Conservation (phyloP, 64 coral and sea anemone genomes). For the Dendrophyllia cribrosa region DNA sequence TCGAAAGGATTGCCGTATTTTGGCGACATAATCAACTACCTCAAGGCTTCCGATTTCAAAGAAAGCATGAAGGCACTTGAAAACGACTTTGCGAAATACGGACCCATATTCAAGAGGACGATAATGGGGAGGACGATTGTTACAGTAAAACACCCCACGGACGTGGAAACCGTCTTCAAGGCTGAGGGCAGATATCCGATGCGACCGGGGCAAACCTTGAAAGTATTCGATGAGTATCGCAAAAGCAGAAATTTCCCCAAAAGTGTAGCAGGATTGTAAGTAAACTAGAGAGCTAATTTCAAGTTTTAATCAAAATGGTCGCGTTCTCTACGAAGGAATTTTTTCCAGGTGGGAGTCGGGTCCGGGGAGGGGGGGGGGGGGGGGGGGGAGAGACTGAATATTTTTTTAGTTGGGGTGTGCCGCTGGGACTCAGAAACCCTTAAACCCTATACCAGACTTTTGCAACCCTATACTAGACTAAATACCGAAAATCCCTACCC, state of each 20-base stretch:
- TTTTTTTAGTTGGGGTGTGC: no score
- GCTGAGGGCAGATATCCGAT: constrained; percentile 27
- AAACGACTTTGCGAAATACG: constrained; percentile 35
- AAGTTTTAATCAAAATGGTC: no score
- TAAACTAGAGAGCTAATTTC: not conserved
- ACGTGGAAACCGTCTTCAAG: constrained; percentile 23
- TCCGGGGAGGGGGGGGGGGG: no score
- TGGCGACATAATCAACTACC: not conserved
- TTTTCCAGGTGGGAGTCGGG: no score
- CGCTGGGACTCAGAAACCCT: no score
- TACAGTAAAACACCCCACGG: not conserved
- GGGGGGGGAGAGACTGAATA: no score
- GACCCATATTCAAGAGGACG: constrained; percentile 13
- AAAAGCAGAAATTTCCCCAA: not conserved
- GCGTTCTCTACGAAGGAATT: no score
- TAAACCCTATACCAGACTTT: no score
- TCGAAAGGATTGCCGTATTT: not conserved
- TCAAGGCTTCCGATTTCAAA: not conserved
- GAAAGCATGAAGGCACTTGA: not conserved
- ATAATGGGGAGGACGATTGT: not conserved
- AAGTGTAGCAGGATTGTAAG: not conserved
- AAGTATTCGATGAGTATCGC: not conserved
- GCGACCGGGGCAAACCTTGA: not conserved
- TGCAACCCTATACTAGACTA: no score
- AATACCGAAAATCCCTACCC: no score